Conservation (phyloP, 2,797 vertebrate genomes). For the Centroberyx gerrardi region DNA sequence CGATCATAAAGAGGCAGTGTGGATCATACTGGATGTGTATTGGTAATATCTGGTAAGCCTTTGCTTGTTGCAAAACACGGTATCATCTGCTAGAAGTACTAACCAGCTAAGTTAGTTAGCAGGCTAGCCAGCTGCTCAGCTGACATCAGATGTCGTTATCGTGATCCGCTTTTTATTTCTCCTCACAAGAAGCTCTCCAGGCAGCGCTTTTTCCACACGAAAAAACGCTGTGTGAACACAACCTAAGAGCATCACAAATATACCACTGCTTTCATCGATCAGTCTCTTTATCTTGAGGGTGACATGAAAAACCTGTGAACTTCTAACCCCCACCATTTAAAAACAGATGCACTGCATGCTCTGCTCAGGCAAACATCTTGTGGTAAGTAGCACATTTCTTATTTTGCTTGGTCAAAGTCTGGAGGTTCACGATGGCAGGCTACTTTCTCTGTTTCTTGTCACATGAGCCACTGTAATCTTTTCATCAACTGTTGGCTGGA, state of each 20-base stretch:
- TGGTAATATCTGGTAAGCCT: too few species aligned
- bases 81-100: too few species aligned
- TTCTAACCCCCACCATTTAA: not conserved
- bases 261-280: slow-evolving; percentile 6
- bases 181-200: too few species aligned
- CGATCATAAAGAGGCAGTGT: too few species aligned
- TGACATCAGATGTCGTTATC: too few species aligned
- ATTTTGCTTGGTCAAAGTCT: not conserved
- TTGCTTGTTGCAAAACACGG: too few species aligned
- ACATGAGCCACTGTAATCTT: slow-evolving; percentile 10
- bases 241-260: not conserved
- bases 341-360: not conserved
- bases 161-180: too few species aligned
- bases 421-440: not conserved
- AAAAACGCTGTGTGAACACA: too few species aligned
- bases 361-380: not conserved
- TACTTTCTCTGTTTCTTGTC: slow-evolving; percentile 6
- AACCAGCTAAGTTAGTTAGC: too few species aligned
- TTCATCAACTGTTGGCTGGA: not conserved
- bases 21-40: too few species aligned
- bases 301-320: not conserved
- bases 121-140: too few species aligned
- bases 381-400: not conserved
- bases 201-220: too few species aligned
- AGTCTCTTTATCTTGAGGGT: not conserved